These are phyloP conservation scores for Chrysolina oricalcia DNA, from an alignment of 2,888 invertebrate species.

Conservation along the genomic window DNA sequence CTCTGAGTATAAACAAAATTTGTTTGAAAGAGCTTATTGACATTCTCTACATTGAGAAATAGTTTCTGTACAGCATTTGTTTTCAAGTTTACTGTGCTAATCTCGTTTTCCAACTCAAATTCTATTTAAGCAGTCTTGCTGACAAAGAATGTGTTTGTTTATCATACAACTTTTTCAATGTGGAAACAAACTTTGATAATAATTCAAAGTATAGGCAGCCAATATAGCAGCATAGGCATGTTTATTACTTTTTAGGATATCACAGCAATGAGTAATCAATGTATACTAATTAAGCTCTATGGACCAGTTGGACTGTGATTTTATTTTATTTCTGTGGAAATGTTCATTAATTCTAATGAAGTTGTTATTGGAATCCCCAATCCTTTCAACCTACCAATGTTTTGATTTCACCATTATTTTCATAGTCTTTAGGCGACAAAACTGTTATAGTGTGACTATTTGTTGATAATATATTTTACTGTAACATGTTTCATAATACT, in stretches of 20 bases:
- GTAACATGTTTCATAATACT: conserved; percentile 8
- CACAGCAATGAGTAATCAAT: not conserved
- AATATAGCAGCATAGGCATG: not conserved
- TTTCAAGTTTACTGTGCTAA: no score
- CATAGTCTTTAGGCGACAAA: not conserved
- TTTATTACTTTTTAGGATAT: not conserved
- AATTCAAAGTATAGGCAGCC: not conserved
- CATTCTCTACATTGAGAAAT: no score
- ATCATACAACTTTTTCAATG: no score
- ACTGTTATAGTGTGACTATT: not conserved
- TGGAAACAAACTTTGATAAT: no score
- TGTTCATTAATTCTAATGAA: not conserved
- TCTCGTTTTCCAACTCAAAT: no score
- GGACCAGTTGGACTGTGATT: conserved; percentile 9
- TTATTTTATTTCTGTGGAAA: not conserved
- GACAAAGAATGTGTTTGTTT: no score
- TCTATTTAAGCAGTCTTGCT: no score
- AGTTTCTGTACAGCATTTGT: no score
- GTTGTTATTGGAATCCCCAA: not conserved
- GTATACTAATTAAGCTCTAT: conserved; percentile 2
- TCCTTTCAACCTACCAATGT: not conserved
- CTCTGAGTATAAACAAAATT: no score
- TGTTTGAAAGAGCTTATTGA: no score
- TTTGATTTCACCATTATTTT: not conserved
- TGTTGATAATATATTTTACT: not conserved